Base-by-base conservation (phyloP, 2,113 vertebrate species). In the Phylloscopus trochilus region DNA sequence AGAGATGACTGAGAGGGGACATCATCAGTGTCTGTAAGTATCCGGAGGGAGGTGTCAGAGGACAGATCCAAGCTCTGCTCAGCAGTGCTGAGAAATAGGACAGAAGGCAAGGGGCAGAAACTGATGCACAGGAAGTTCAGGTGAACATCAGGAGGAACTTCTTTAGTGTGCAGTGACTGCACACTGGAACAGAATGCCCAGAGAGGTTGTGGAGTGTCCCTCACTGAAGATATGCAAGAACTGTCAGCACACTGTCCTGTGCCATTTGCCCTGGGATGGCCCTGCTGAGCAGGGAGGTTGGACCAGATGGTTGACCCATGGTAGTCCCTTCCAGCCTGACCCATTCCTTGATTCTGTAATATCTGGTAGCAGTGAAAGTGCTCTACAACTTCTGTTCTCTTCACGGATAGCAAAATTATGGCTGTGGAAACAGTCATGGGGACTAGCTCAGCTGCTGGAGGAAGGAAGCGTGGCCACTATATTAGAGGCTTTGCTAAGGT, bases 21-120 rank as follows among this genome's bases (percentile, higher is more conserved):
- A 2, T 39, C 62, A n/a, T 30, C 62, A 26, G 21, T 60, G 58
- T 21, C 43, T 49, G 3, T 39, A 28, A 46, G n/a, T 31, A 31
- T 41, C 46, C 12, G 5, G 4, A 39, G 23, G 11, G 4, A 39
- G 23, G 41, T 39, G 58, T 27, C 41, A 46, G 23, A 59, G 19
- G 22, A 59, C 7, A 24, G 52, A 46, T 3, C 33, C 62, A 68
- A 37, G 39, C 62, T 60, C 39, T 67, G 15, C 37, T 74, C 9
- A 8, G 60, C 30, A 27, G 33, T 39, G 28, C 53, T 0, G 1
- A 59, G 44, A 46, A 26, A 21, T 6, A 21, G 52, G 33, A 28
- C 33, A 66, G 2, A 1, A 59, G 27, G 52, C 27, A 59, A 39
- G 0, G 0, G 28, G 52, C 53, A 68, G 24, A 60, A 68, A 53